A percentile compares a stretch with the other conserved stretches of the same genome.
These are phyloP conservation scores for Mnemiopsis leidyi DNA, from an alignment of 37 sponge, comb jelly and placozoan genomes.

Conservation along the genomic window DNA sequence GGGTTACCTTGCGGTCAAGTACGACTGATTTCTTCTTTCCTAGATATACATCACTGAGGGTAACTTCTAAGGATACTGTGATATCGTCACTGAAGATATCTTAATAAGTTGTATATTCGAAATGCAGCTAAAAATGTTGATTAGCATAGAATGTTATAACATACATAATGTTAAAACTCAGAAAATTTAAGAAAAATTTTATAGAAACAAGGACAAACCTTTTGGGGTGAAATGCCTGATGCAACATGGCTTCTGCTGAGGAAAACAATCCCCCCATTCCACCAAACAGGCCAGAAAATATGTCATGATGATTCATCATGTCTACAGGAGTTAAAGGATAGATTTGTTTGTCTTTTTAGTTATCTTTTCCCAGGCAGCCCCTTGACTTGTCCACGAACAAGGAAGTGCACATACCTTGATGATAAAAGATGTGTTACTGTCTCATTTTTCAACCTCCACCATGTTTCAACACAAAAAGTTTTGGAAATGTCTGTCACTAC, in stretches of 20 bases:
- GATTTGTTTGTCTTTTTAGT: background rate
- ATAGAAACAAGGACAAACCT: too few relatives aligned
- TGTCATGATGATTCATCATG: slow-evolving; percentile 51
- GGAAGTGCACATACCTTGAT: too few relatives aligned
- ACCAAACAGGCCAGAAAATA: slow-evolving; percentile 46
- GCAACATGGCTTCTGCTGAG: slow-evolving; percentile 37
- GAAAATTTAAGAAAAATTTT: too few relatives aligned
- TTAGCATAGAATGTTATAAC: too few relatives aligned
- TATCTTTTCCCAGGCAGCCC: background rate
- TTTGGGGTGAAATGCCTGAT: slow-evolving; percentile 17
- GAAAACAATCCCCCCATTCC: slow-evolving; percentile 32
- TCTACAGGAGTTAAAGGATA: background rate
- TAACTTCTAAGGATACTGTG: slow-evolving; percentile 16
- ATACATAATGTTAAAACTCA: too few relatives aligned
- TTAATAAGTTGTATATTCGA: background rate
- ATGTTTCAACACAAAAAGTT: too few relatives aligned
- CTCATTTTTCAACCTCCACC: too few relatives aligned
- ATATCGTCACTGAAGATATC: slow-evolving; percentile 58
- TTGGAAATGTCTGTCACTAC: too few relatives aligned
- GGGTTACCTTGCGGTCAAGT: slow-evolving; percentile 47
- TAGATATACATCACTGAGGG: slow-evolving; percentile 32
- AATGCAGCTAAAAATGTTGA: too few relatives aligned
- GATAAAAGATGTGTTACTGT: too few relatives aligned
- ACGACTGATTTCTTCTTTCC: slow-evolving; percentile 11
- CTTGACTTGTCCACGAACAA: background rate